Conservation (phyloP, 2,113 vertebrate species). For the Mesoclemmys tuberculata region DNA sequence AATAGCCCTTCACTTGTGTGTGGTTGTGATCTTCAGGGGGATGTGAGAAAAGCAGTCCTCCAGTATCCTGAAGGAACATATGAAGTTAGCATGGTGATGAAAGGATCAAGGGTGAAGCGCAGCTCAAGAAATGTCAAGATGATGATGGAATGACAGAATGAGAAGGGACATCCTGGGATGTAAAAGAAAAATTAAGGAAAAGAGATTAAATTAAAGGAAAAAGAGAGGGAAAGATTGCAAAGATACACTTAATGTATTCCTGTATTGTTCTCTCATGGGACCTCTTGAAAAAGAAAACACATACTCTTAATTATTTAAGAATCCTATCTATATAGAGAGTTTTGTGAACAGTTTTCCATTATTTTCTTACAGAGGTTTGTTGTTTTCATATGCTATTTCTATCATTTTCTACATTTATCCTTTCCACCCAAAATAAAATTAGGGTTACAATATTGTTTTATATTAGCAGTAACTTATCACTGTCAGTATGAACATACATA, state of each 20-base stretch:
- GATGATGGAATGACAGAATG: slow-evolving; percentile 56
- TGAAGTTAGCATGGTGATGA: slow-evolving; percentile 49
- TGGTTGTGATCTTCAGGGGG: slow-evolving; percentile 1
- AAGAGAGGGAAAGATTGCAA: not conserved
- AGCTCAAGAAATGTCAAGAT: slow-evolving; percentile 32
- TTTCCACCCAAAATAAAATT: not conserved
- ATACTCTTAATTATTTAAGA: not conserved
- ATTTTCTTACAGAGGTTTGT: not conserved
- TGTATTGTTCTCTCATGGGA: not conserved
- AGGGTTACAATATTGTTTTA: not conserved
- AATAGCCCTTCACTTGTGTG: not conserved
- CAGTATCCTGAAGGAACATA: slow-evolving; percentile 50
- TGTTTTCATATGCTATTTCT: not conserved
- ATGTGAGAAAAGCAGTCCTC: slow-evolving; percentile 9
- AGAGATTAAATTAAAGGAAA: not conserved
- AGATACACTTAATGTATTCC: not conserved
- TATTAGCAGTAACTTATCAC: not conserved
- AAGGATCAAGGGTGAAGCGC: not conserved
- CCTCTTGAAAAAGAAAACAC: not conserved
- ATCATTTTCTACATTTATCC: not conserved
- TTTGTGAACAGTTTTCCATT: not conserved
- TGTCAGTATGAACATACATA: not conserved
- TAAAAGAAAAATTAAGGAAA: not conserved
- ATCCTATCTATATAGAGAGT: not conserved
- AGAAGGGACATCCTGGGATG: not conserved